A percentile compares a stretch with the other conserved stretches of the same genome.
Evolutionary conservation across 1,140 invertebrate genomes (phyloP).

Genomic region (Metaphire vulgaris): DNA sequence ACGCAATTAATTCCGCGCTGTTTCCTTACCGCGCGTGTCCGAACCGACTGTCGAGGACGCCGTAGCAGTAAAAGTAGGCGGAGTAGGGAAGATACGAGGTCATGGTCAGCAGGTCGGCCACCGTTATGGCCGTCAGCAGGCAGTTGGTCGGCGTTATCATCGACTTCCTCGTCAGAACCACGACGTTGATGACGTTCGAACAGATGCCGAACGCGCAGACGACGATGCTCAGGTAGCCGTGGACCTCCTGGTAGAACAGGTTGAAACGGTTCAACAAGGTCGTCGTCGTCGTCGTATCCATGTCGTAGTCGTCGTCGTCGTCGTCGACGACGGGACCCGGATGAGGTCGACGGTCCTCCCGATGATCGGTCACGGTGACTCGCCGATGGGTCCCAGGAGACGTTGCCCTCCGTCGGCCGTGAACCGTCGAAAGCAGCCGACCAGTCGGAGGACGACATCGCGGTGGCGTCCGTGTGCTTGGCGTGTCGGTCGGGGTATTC

Average conservation of each 20-base stretch:
- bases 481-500: too few relatives aligned
- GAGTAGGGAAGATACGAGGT: slow-evolving; percentile 76
- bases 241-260: slow-evolving; percentile 52
- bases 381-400: too few relatives aligned
- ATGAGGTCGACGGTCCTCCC: too few relatives aligned
- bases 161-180: slow-evolving; percentile 75
- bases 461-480: too few relatives aligned
- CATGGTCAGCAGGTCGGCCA: slow-evolving; percentile 79
- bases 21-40: slow-evolving; percentile 18
- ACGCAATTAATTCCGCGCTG: too few relatives aligned
- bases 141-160: slow-evolving; percentile 76
- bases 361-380: too few relatives aligned
- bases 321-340: too few relatives aligned
- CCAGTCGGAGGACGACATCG: too few relatives aligned
- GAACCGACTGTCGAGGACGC: slow-evolving; percentile 16
- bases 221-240: slow-evolving; percentile 64
- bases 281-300: too few relatives aligned
- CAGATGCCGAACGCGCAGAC: slow-evolving; percentile 81
- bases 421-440: too few relatives aligned
- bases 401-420: too few relatives aligned
- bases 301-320: too few relatives aligned
- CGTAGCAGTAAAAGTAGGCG: slow-evolving; percentile 56
- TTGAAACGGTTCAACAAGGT: slow-evolving; percentile 36
- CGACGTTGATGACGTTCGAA: slow-evolving; percentile 79
- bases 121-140: slow-evolving; percentile 73